Conservation (phyloP, 2,888 invertebrate species). For the Spisula solida region DNA sequence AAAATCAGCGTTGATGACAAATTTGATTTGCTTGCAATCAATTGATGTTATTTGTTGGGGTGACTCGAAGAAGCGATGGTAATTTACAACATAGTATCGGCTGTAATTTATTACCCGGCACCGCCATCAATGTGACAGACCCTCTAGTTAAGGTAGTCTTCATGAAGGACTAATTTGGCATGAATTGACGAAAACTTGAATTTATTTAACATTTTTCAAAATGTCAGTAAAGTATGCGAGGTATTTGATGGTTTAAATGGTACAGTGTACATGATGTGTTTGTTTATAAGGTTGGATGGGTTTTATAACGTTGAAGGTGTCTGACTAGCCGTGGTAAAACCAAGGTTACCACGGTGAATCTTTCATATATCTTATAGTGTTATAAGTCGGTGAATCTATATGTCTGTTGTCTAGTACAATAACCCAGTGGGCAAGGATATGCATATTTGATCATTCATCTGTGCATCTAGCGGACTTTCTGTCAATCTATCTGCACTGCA, state of each 20-base stretch:
- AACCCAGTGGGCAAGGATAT: too few relatives aligned
- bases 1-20: constrained; percentile 30
- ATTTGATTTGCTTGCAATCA: constrained; percentile 56
- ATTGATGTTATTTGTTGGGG: constrained; percentile 34
- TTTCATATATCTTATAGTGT: neutral
- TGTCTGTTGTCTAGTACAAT: too few relatives aligned
- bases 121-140: constrained; percentile 4
- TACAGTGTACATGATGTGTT: constrained; percentile 51
- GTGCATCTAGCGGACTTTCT: too few relatives aligned
- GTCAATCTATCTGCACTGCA: too few relatives aligned
- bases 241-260: constrained; percentile 47
- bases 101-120: constrained; percentile 42
- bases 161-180: constrained; percentile 49
- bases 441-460: too few relatives aligned
- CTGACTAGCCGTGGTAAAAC: constrained; percentile 18
- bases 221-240: constrained; percentile 51
- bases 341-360: neutral
- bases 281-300: constrained; percentile 33
- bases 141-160: constrained; percentile 37
- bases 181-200: constrained; percentile 46
- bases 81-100: neutral
- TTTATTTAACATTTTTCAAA: constrained; percentile 60
- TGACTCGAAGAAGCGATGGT: constrained; percentile 16
- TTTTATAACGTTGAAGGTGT: constrained; percentile 37
- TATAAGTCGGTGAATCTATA: too few relatives aligned